Base-by-base conservation (phyloP, 2,888 invertebrate species). In the Mellilla xanthometata region DNA sequence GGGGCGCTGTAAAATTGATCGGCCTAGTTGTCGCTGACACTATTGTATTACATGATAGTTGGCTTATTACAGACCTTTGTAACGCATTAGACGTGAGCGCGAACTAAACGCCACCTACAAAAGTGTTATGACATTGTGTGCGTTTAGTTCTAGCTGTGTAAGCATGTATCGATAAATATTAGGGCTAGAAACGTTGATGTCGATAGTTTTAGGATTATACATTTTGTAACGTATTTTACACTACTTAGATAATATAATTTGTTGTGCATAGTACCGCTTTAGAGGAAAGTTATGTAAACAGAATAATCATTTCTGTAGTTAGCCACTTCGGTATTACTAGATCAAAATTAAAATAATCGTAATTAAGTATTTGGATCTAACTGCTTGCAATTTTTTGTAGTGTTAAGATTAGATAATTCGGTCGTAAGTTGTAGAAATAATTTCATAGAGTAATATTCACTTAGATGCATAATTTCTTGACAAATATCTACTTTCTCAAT, bases 1-100 rank as follows among this genome's bases (percentile, higher is more conserved):
- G 71, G 70, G 69, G 54, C 61, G 76, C 72, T 79, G 73, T 77
- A 68, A 31, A 67, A 68, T 67, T 63, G 58, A 60, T 52, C 73
- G 61, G 73, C 70, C 65, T 72, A 68, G 68, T 65, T 52, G 62
- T 64, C 61, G 71, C 69, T 65, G 68, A 62, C 64, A 35, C 19
- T 68, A 65, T 68, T 66, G 58, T 68, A 63, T 57, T 62, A 53
- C 61, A 62, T 68, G 63, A 48, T 65, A 52, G 57, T 62, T 62
- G 54, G 59, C 63, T 68, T 58, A 46, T 60, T 62, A 58, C 43
- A 56, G 47, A 47, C 51, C 39, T 34, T 50, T 57, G 56, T 60
- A 51, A 45, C 55, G 34, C 28, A 31, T 60, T 56, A 52, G 58
- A 43, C 40, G 55, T 42, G 49, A 54, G 68, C 62, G 65, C 60